These are phyloP conservation scores for Saccostrea echinata DNA, from an alignment of 1,140 invertebrate genomes.

Conservation along the genomic window DNA sequence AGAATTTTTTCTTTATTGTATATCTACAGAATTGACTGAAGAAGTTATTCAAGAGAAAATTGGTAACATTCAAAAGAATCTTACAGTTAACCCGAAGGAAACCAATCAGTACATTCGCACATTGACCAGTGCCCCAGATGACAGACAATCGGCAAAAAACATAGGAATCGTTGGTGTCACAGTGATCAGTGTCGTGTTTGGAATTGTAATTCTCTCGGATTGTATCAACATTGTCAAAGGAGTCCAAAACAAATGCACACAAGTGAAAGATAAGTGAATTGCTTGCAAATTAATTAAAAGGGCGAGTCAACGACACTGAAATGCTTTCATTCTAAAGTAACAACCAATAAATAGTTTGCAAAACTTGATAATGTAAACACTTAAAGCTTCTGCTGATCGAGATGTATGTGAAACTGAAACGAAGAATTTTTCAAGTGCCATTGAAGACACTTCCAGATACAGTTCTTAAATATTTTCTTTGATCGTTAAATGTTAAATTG, in stretches of 20 bases:
- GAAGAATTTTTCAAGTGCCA: no score
- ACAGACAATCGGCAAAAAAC: neutral
- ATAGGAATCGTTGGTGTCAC: neutral
- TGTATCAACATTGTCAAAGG: neutral
- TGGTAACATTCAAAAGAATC: neutral
- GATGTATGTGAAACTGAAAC: no score
- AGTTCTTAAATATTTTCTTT: no score
- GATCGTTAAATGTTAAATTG: no score
- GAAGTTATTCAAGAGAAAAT: slow-evolving; percentile 14
- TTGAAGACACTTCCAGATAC: no score
- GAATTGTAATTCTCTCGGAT: neutral
- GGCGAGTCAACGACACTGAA: neutral
- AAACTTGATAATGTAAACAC: neutral
- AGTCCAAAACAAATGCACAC: neutral
- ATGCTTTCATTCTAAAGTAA: no score
- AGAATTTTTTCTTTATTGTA: no score
- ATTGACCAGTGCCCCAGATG: neutral
- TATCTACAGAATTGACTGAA: neutral
- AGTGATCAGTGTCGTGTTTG: neutral
- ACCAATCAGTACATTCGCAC: slow-evolving; percentile 4
- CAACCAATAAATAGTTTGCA: neutral
- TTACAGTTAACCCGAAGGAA: neutral
- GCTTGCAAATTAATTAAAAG: neutral
- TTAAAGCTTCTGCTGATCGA: no score
- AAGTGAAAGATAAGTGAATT: neutral